Evolutionary conservation across 2,113 vertebrate genomes (phyloP).

Genomic region (Scartelaos histophorus): DNA sequence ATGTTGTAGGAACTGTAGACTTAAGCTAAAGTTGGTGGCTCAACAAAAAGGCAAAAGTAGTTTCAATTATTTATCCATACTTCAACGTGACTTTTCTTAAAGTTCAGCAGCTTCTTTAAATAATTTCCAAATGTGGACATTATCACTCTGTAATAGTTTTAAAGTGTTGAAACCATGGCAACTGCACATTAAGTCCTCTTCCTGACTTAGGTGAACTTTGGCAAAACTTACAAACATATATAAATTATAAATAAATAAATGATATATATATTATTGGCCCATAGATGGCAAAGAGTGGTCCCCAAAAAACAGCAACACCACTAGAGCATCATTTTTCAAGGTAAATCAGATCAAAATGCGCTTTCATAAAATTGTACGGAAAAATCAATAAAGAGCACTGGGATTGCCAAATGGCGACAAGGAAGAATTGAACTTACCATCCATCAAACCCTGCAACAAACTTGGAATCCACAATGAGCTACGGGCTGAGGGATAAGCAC

Average conservation of each 20-base stretch:
- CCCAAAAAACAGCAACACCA: not conserved
- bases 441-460: constrained; percentile 9
- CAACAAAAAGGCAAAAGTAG: constrained; percentile 4
- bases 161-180: constrained; percentile 3
- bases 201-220: not conserved
- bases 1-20: not conserved
- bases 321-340: not conserved
- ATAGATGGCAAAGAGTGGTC: not conserved
- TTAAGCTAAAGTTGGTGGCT: not conserved
- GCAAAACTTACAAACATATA: not conserved
- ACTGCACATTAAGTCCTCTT: not conserved
- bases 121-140: not conserved
- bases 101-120: constrained; percentile 9
- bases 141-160: not conserved
- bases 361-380: not conserved
- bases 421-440: not conserved
- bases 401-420: constrained; percentile 10
- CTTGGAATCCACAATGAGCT: not conserved
- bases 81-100: not conserved
- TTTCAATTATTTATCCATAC: constrained; percentile 5
- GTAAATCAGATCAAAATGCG: constrained; percentile 3
- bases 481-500: not conserved
- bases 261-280: not conserved
- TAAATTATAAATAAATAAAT: not conserved
- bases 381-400: constrained; percentile 2